phyloP scores from a whole-genome alignment of 2,113 vertebrate genomes.

The Labrus mixtus region DNA sequence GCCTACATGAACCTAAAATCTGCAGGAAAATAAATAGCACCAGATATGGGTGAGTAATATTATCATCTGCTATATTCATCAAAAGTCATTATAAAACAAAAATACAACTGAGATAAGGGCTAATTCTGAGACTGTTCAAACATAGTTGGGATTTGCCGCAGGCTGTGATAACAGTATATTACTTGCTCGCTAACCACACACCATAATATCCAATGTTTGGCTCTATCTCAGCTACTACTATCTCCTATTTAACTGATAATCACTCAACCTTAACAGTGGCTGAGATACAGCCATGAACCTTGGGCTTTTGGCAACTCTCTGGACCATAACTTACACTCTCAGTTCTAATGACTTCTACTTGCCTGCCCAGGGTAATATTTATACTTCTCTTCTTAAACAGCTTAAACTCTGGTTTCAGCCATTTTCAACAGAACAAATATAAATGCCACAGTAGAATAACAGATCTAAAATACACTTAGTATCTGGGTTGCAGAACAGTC shows the following conservation, averaged over 20 bases:
- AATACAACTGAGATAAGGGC: conserved; percentile 56
- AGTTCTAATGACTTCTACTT: conserved; percentile 49
- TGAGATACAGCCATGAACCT: conserved; percentile 49
- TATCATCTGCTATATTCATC: conserved; percentile 62
- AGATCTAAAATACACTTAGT: conserved; percentile 14
- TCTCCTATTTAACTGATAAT: conserved; percentile 65
- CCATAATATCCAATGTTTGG: conserved; percentile 51
- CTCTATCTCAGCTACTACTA: conserved; percentile 45
- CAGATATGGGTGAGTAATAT: conserved; percentile 63
- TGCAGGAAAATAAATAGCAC: conserved; percentile 47
- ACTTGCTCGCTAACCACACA: conserved; percentile 27
- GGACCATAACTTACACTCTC: conserved; percentile 52
- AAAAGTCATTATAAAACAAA: conserved; percentile 56
- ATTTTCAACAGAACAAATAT: conserved; percentile 22
- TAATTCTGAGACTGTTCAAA: conserved; percentile 33
- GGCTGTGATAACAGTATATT: conserved; percentile 51
- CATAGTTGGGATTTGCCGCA: conserved; percentile 44
- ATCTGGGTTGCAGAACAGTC: not conserved
- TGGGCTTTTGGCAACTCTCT: conserved; percentile 53
- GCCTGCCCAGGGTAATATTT: conserved; percentile 62
- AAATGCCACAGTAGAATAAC: conserved; percentile 26
- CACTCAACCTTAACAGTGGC: conserved; percentile 59
- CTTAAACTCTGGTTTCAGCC: conserved; percentile 17
- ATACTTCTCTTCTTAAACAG: conserved; percentile 31
- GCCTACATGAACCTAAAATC: conserved; percentile 28